These are phyloP conservation scores for Monopterus albus DNA, from an alignment of 2,113 vertebrate species.

Conservation along the genomic window DNA sequence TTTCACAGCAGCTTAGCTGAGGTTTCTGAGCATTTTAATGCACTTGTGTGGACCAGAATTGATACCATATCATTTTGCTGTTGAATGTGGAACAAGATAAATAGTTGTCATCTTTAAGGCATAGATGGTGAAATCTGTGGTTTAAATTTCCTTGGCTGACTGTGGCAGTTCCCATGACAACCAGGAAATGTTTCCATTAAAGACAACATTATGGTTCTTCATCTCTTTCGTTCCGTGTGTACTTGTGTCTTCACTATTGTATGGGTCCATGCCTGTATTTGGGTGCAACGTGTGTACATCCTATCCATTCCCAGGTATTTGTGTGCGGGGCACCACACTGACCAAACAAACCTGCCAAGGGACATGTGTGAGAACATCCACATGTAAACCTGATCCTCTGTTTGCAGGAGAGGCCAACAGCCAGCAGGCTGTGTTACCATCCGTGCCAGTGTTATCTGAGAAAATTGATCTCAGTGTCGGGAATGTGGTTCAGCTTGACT, in stretches of 20 bases:
- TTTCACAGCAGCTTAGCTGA: constrained; percentile 33
- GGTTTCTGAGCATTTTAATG: constrained; percentile 47
- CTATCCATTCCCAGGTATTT: constrained; percentile 31
- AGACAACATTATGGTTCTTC: constrained; percentile 35
- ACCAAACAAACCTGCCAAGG: constrained; percentile 65
- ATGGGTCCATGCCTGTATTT: neutral
- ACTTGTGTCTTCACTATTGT: neutral
- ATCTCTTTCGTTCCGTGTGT: neutral
- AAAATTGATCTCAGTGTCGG: constrained; percentile 57
- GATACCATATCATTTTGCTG: constrained; percentile 58
- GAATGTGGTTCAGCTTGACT: constrained; percentile 23
- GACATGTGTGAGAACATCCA: constrained; percentile 39
- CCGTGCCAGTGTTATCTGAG: constrained; percentile 64
- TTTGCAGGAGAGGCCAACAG: constrained; percentile 62
- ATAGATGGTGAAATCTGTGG: constrained; percentile 39
- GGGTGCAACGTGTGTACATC: constrained; percentile 6
- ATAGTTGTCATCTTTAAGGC: constrained; percentile 50
- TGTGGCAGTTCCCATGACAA: constrained; percentile 20
- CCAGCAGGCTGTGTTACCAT: constrained; percentile 51
- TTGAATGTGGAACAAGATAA: constrained; percentile 55
- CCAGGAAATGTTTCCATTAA: constrained; percentile 51
- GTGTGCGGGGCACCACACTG: constrained; percentile 35
- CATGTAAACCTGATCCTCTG: constrained; percentile 69
- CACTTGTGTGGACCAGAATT: constrained; percentile 1
- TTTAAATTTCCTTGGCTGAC: constrained; percentile 35